A percentile compares a stretch with the other conserved stretches of the same genome.
Evolutionary conservation across 37 sponge, comb jelly and placozoan genomes (phyloP).

Genomic region (Hormiphora californensis): DNA sequence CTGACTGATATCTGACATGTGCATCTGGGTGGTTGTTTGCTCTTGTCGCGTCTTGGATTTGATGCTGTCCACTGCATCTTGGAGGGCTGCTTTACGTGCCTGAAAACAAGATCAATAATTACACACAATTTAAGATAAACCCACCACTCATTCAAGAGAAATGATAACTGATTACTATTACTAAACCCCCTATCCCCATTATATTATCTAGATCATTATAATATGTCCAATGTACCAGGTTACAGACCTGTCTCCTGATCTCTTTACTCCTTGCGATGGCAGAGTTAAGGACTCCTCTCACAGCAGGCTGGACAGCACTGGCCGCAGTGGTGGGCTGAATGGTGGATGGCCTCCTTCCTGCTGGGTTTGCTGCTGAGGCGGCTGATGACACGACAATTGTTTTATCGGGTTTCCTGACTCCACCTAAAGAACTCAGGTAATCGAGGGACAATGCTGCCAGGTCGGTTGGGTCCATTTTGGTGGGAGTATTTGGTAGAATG

Average conservation of each 20-base stretch:
- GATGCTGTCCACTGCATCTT: slow-evolving; percentile 23
- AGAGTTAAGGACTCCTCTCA: slow-evolving; percentile 18
- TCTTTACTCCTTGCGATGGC: slow-evolving; percentile 42
- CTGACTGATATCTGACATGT: no score
- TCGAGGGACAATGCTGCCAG: no score
- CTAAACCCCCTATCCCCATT: no score
- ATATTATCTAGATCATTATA: not conserved
- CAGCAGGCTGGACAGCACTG: slow-evolving; percentile 1
- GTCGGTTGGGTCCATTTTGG: no score
- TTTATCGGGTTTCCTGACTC: slow-evolving; percentile 14
- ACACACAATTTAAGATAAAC: no score
- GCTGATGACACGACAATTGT: slow-evolving; percentile 34
- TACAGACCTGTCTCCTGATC: slow-evolving; percentile 25
- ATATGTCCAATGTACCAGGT: not conserved
- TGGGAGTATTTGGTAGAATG: no score
- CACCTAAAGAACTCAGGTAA: slow-evolving; percentile 1
- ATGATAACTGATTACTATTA: no score
- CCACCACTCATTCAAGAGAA: no score
- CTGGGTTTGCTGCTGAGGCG: not conserved
- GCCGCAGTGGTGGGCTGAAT: no score
- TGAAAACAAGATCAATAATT: not conserved
- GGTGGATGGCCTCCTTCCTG: not conserved
- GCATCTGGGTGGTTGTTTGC: no score
- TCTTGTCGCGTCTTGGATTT: not conserved
- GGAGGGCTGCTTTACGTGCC: slow-evolving; percentile 40